phyloP scores from a whole-genome alignment of 2,113 vertebrate species.

The Redunca redunca region DNA sequence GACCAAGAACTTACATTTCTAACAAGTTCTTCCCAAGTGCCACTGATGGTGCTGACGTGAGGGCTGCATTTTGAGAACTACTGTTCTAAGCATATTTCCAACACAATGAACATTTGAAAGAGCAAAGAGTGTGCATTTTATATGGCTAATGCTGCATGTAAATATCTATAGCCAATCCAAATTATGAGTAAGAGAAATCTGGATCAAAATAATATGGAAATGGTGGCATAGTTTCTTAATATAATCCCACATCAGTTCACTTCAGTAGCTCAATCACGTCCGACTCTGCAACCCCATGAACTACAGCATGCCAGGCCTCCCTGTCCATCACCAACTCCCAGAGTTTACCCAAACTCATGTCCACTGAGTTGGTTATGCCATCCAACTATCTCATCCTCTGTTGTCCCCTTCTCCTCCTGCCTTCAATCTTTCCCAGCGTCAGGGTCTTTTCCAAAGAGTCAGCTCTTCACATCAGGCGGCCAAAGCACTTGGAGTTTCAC shows the following conservation, averaged over 20 bases:
- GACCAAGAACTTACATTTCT: not conserved
- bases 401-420: not conserved
- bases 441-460: not conserved
- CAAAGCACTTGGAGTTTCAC: not conserved
- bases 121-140: not conserved
- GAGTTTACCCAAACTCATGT: not conserved
- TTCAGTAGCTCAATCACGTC: not conserved
- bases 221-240: not conserved
- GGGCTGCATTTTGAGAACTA: not conserved
- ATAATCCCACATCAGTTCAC: not conserved
- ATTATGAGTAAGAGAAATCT: not conserved
- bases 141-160: not conserved
- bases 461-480: not conserved
- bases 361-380: not conserved
- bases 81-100: not conserved
- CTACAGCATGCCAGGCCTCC: not conserved
- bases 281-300: not conserved
- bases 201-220: not conserved
- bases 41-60: not conserved
- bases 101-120: not conserved
- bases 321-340: not conserved
- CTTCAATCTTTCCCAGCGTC: not conserved
- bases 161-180: not conserved
- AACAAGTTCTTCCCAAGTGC: not conserved
- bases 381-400: not conserved